phyloP scores from a whole-genome alignment of 2,888 invertebrate genomes.

The Meganola albula region DNA sequence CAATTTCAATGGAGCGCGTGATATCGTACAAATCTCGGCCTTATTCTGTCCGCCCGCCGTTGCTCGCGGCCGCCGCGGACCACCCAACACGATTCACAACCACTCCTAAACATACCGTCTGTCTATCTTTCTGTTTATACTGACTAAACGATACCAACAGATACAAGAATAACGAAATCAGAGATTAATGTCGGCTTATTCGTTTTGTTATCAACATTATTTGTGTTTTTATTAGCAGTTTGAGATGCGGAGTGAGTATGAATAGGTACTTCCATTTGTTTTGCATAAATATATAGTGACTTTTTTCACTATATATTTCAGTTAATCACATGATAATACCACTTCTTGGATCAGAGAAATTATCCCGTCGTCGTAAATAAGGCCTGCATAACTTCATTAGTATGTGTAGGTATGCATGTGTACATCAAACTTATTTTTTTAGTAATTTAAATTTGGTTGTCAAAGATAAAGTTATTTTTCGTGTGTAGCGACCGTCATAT shows the following conservation, averaged over 20 bases:
- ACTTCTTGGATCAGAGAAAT: conserved; percentile 43
- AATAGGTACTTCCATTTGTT: too few species aligned
- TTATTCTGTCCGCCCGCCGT: conserved; percentile 52
- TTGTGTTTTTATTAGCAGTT: conserved; percentile 21
- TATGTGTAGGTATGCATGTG: conserved; percentile 3
- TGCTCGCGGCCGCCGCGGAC: conserved; percentile 49
- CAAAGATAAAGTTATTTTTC: conserved; percentile 50
- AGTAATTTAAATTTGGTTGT: conserved; percentile 37
- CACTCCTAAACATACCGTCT: conserved; percentile 63
- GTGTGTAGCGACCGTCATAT: conserved; percentile 54
- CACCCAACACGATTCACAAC: conserved; percentile 62
- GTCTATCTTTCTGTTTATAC: conserved; percentile 60
- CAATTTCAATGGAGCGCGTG: conserved; percentile 63
- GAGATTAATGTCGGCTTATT: conserved; percentile 40
- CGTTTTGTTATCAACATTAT: conserved; percentile 35
- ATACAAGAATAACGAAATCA: conserved; percentile 54
- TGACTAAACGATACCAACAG: conserved; percentile 50
- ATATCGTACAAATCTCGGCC: conserved; percentile 70
- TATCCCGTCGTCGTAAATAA: conserved; percentile 52
- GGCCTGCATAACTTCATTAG: conserved; percentile 36
- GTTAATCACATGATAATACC: conserved; percentile 47
- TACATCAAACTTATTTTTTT: conserved; percentile 23
- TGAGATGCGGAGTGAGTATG: conserved; percentile 13
- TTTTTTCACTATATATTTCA: too few species aligned
- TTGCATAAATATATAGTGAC: too few species aligned